Percentiles rank a stretch among this genome's conserved stretches.
Evolutionary conservation across 2,888 invertebrate genomes (phyloP).

Genomic region (Xestobium rufovillosum): DNA sequence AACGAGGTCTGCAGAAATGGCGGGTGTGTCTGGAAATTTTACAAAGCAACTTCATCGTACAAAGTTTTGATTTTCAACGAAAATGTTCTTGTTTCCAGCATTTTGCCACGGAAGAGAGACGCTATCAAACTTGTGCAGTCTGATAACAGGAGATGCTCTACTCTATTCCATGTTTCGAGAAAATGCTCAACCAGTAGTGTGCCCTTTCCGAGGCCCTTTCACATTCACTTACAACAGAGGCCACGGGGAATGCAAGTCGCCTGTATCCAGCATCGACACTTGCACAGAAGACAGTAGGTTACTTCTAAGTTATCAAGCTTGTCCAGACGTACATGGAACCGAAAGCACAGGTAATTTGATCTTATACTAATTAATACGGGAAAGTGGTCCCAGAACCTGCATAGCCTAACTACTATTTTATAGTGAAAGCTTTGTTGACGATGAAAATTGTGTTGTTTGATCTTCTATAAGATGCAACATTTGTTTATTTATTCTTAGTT

Average conservation of each 20-base stretch:
- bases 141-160: constrained; percentile 82
- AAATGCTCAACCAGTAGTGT: constrained; percentile 79
- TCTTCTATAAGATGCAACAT: no score
- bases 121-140: constrained; percentile 72
- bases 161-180: constrained; percentile 86
- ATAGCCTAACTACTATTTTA: no score
- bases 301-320: constrained; percentile 87
- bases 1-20: no score
- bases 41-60: no score
- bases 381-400: no score
- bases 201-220: constrained; percentile 83
- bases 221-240: constrained; percentile 90
- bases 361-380: no score
- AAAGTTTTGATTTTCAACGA: no score
- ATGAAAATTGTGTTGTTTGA: no score
- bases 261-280: constrained; percentile 86
- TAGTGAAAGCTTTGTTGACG: no score
- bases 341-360: constrained; percentile 80
- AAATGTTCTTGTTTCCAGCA: no score
- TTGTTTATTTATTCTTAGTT: no score
- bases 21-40: no score
- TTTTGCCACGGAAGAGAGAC: constrained; percentile 69
- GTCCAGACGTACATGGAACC: constrained; percentile 83
- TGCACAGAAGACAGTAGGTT: constrained; percentile 89
- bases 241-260: constrained; percentile 81